These are phyloP conservation scores for Agapostemon virescens DNA, from an alignment of 2,888 invertebrate species.

Conservation along the genomic window DNA sequence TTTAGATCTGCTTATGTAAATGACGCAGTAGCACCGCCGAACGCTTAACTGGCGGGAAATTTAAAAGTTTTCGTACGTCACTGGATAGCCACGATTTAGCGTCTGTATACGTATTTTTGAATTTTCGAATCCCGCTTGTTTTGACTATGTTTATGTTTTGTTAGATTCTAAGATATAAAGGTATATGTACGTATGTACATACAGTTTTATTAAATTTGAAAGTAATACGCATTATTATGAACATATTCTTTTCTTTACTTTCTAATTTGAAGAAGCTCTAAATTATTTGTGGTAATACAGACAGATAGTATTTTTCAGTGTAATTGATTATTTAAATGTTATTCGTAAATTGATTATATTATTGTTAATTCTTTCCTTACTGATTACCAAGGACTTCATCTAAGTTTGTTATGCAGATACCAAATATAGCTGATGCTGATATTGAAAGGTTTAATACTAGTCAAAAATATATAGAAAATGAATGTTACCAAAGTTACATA, in stretches of 20 bases:
- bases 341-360: background rate
- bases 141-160: slow-evolving; percentile 32
- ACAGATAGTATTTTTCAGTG: background rate
- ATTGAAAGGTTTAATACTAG: too few species aligned
- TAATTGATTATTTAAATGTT: background rate
- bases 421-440: too few species aligned
- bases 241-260: background rate
- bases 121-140: slow-evolving; percentile 14
- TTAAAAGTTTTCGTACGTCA: slow-evolving; percentile 55
- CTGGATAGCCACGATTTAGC: slow-evolving; percentile 9
- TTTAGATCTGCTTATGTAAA: slow-evolving; percentile 77
- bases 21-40: slow-evolving; percentile 74
- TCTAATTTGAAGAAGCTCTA: background rate
- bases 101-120: slow-evolving; percentile 15
- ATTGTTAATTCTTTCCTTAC: too few species aligned
- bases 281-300: background rate
- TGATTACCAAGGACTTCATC: too few species aligned
- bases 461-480: background rate
- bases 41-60: slow-evolving; percentile 68
- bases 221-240: background rate
- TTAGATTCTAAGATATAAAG: slow-evolving; percentile 19
- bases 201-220: slow-evolving; percentile 3
- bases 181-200: background rate
- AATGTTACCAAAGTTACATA: background rate
- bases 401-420: too few species aligned